Evolutionary conservation across 2,797 vertebrate species (phyloP), one percentile per base, ranked within the genome.

Genomic region (Eleutherodactylus coqui): DNA sequence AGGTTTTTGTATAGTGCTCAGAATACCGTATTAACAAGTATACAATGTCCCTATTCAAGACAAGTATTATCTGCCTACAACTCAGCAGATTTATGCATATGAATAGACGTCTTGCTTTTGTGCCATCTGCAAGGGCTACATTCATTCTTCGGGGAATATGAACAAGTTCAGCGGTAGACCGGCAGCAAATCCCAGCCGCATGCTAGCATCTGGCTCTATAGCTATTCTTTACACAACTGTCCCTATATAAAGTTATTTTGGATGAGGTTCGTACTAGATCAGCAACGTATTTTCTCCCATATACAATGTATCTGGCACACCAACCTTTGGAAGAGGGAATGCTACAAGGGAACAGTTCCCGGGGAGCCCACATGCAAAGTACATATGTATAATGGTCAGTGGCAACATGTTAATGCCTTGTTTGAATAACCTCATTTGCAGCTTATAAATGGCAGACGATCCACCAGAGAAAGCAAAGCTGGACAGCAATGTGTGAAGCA

Each of bases 41-140:
- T 14, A 86, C 79, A 86, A 86, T 86, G 72, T 58, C 58, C 45
- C 67, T 47, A 86, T 86, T 86, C 72, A 86, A 11, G 72, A 21
- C 32, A 32, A 58, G 76, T 32, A 19, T 32, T 82, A 86, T 81
- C 60, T 82, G 47, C 85, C 69, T 79, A 86, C 84, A 79, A 29
- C 78, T 58, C 38, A 58, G 11, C 34, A 17, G 34, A 36, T 64
- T 62, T 43, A 86, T 80, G 41, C 69, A 86, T 81, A 62, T 86
- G 78, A 81, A 81, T 75, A 75, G 78, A 60, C 13, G 51, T 27
- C 60, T 29, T 27, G 64, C 83, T 27, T 70, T 69, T 79, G 64
- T 73, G 34, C 73, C 29, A 29, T 38, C 7, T 75, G 14, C 45
- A 19, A 36, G 43, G 45, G 4, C 10, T 34, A 27, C 29, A 47